Evolutionary conservation across 2,888 invertebrate genomes (phyloP).

Genomic region (Meghimatium bilineatum): DNA sequence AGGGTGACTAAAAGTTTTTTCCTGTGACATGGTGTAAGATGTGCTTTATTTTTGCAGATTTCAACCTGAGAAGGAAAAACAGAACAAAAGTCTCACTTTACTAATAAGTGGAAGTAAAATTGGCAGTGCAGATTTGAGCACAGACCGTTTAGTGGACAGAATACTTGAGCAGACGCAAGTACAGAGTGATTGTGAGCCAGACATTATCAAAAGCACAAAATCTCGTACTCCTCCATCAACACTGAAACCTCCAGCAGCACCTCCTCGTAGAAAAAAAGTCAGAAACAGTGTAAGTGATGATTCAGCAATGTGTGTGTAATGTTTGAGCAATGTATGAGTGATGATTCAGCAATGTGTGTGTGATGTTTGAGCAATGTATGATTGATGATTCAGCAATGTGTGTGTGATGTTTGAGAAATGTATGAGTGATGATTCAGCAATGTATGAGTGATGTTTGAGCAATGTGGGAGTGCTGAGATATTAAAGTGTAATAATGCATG

Average conservation of each 20-base stretch:
- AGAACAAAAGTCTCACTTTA: conserved; percentile 52
- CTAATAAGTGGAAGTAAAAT: conserved; percentile 52
- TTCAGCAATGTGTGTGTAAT: too few relatives aligned
- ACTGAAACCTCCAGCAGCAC: conserved; percentile 62
- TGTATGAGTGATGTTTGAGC: too few relatives aligned
- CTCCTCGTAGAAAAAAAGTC: conserved; percentile 66
- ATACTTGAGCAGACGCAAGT: conserved; percentile 63
- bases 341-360: neutral
- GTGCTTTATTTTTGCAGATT: conserved; percentile 29
- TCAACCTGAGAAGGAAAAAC: conserved; percentile 55
- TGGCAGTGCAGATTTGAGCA: conserved; percentile 44
- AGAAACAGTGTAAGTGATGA: conserved; percentile 30
- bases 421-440: conserved; percentile 2
- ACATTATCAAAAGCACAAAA: conserved; percentile 94
- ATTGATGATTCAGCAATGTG: neutral
- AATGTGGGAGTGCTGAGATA: too few relatives aligned
- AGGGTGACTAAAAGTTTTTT: too few relatives aligned
- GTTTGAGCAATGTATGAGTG: too few relatives aligned
- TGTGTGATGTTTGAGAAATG: too few relatives aligned
- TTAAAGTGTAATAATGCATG: too few relatives aligned
- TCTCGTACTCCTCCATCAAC: conserved; percentile 66
- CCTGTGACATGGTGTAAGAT: neutral
- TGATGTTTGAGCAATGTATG: too few relatives aligned
- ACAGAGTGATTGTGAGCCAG: conserved; percentile 82
- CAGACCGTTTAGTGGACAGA: conserved; percentile 58